These are phyloP conservation scores for Embidobia sp. DNA, from an alignment of 2,888 invertebrate species.

Conservation along the genomic window DNA sequence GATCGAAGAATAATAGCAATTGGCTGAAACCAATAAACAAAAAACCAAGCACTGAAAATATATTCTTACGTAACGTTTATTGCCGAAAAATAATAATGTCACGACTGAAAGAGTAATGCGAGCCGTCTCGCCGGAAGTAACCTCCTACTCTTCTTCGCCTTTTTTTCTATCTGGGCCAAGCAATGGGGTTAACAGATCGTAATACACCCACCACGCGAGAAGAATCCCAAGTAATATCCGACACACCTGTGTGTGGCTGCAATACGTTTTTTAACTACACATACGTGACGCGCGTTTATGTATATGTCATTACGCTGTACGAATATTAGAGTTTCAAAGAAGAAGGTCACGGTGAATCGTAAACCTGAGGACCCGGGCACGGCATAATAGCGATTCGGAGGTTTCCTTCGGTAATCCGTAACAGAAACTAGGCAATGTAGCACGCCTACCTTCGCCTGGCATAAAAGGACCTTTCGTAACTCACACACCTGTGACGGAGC, in stretches of 20 bases:
- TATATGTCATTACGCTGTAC: conserved; percentile 50
- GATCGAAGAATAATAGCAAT: background rate
- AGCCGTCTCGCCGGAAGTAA: conserved; percentile 66
- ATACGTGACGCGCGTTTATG: conserved; percentile 54
- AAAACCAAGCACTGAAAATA: too few species aligned
- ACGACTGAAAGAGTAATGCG: conserved; percentile 64
- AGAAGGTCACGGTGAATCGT: conserved; percentile 63
- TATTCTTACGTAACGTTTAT: too few species aligned
- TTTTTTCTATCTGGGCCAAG: conserved; percentile 48
- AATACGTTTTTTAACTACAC: conserved; percentile 50
- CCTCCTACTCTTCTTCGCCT: conserved; percentile 27
- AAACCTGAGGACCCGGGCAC: conserved; percentile 47
- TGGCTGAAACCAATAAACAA: background rate
- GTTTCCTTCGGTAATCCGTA: conserved; percentile 60
- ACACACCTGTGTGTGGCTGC: conserved; percentile 66
- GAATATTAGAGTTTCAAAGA: conserved; percentile 58
- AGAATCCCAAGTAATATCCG: conserved; percentile 64
- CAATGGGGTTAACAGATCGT: conserved; percentile 62
- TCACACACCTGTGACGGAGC: conserved; percentile 56
- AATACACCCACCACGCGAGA: conserved; percentile 63
- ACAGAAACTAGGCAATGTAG: conserved; percentile 64
- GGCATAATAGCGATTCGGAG: conserved; percentile 57
- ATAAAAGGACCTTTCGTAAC: conserved; percentile 57
- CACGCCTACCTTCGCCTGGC: conserved; percentile 53
- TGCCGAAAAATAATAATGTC: conserved; percentile 32